These are phyloP conservation scores for Copsychus sechellarum DNA, from an alignment of 2,113 vertebrate genomes.

Conservation along the genomic window DNA sequence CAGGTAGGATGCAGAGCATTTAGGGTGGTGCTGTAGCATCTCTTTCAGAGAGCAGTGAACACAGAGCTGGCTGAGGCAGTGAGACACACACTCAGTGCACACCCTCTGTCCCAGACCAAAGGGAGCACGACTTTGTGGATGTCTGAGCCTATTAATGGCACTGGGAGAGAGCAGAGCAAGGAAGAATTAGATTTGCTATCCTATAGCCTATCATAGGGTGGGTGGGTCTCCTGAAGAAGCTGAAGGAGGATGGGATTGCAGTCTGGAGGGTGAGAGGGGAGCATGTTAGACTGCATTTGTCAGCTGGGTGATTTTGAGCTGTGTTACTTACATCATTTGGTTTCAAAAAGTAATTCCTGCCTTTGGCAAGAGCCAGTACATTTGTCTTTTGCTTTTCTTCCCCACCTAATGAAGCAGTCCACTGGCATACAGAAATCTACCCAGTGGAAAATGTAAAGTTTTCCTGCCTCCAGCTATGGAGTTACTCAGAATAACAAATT, in stretches of 20 bases:
- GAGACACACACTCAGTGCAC: no score
- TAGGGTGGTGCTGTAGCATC: not conserved
- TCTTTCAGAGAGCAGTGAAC: not conserved
- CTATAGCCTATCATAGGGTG: not conserved
- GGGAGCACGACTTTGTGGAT: not conserved
- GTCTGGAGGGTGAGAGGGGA: not conserved
- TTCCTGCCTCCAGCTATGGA: conserved; percentile 31
- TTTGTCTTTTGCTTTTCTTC: conserved; percentile 50
- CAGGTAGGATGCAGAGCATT: conserved; percentile 77
- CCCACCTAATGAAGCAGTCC: conserved; percentile 44
- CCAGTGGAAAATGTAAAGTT: conserved; percentile 36
- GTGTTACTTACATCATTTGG: conserved; percentile 17
- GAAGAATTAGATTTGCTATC: not conserved
- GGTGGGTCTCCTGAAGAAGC: not conserved
- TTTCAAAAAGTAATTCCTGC: conserved; percentile 53
- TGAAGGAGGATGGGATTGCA: not conserved
- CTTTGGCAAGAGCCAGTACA: conserved; percentile 28
- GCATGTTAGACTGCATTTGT: not conserved
- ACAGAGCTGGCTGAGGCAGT: not conserved
- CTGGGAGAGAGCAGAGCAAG: not conserved
- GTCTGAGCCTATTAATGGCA: not conserved
- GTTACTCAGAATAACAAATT: conserved; percentile 31
- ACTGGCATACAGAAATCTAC: not conserved
- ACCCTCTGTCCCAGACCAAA: not conserved
- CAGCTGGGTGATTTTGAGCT: conserved; percentile 11